A percentile compares a stretch with the other conserved stretches of the same genome.
Conservation (phyloP, 2,888 invertebrate species). For the Metalampra italica region DNA sequence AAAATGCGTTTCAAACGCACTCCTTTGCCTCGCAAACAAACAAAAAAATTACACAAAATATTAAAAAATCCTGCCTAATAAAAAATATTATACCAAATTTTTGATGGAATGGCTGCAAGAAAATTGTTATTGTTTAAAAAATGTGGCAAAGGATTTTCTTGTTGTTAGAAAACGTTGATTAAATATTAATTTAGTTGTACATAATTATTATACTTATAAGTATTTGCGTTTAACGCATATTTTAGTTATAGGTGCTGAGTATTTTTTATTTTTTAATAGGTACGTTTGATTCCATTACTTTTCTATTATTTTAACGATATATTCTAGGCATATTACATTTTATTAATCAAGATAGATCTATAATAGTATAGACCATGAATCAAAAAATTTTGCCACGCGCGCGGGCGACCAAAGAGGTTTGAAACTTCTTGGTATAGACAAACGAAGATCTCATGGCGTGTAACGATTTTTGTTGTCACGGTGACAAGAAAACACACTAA, state of each 20-base stretch:
- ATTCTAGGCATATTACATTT: too few species aligned
- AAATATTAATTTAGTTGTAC: too few species aligned
- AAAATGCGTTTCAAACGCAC: slow-evolving; percentile 61
- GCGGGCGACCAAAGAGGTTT: too few species aligned
- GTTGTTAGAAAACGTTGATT: too few species aligned
- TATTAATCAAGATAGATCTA: too few species aligned
- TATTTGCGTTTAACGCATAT: slow-evolving; percentile 57
- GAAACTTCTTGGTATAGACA: too few species aligned
- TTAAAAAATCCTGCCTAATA: slow-evolving; percentile 17
- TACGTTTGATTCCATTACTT: slow-evolving; percentile 5
- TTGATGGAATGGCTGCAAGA: slow-evolving; percentile 47
- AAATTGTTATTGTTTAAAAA: slow-evolving; percentile 29
- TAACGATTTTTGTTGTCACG: too few species aligned
- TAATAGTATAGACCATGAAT: too few species aligned
- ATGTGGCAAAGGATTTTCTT: slow-evolving; percentile 39
- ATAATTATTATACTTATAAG: slow-evolving; percentile 37
- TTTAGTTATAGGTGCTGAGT: slow-evolving; percentile 37
- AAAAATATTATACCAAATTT: slow-evolving; percentile 29
- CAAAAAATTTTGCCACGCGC: too few species aligned
- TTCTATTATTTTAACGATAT: too few species aligned
- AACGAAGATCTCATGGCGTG: too few species aligned
- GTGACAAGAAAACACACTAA: too few species aligned
- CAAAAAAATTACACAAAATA: slow-evolving; percentile 14
- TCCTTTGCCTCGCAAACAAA: slow-evolving; percentile 41
- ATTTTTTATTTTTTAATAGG: slow-evolving; percentile 30